Evolutionary conservation across 2,113 vertebrate species (phyloP), one percentile per base, ranked within the genome.

Genomic region (Paraplagusia blochii): DNA sequence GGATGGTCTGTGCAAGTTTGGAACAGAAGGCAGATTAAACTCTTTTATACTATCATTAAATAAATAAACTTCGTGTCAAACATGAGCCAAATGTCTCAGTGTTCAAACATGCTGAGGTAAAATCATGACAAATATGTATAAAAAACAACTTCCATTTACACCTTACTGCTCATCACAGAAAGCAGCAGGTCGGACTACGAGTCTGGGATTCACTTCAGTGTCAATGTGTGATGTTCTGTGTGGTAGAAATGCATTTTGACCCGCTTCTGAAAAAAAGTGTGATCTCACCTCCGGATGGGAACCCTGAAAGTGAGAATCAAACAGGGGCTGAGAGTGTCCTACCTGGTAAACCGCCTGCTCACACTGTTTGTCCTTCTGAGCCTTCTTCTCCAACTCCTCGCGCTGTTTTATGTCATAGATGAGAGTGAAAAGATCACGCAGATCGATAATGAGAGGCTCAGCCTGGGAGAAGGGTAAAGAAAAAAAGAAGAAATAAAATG

Each of bases 301-400:
- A 71, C 55, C 55, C 22, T 16, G 9, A 60, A 62, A 47, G 44
- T 49, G 48, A 54, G 22, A 51, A 48, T 33, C 39, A 33, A 49
- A 33, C 12, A 14, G 11, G 44, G 12, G 9, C 10, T 36, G 1
- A 0, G 34, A n/a, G 22, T 11, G 35, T 36, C 68, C 57, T 93
- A 99, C 96, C 96, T 99, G 96, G 89, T 99, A 99, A 77, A 99
- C 93, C 0, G 94, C 95, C 84, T 98, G 96, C 76, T 99, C 95
- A 59, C 95, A 96, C 76, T 97, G 96, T 80, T 98, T 99, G 84
- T 96, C 95, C 86, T 97, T 98, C 85, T 96, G 94, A 72, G 94
- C 93, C 88, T 98, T 98, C 89, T 97, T 98, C 88, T 98, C 95
- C 86, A 95, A 79, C 85, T 99, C 96, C 90, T 99, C 95, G 66